A percentile compares a stretch with the other conserved stretches of the same genome.
Evolutionary conservation across 2,797 vertebrate genomes (phyloP).

Genomic region (Simalia tracyae): DNA sequence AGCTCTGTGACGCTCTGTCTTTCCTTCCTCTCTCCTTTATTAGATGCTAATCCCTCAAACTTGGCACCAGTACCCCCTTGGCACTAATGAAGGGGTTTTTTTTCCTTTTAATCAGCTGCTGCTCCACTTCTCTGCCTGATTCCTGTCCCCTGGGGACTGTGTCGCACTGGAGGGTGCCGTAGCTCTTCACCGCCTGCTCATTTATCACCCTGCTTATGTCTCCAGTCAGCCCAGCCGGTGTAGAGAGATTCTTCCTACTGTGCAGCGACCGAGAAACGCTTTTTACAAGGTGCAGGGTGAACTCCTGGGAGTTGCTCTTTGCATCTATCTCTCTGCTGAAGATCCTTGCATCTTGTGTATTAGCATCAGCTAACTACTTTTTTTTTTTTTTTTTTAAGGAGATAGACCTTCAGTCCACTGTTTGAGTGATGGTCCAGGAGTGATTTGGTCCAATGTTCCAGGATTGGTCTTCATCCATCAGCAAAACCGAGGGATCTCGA

Average conservation of each 20-base stretch:
- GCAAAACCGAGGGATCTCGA: neutral
- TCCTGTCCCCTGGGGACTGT: constrained; percentile 16
- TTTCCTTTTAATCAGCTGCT: constrained; percentile 32
- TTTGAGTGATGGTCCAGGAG: neutral
- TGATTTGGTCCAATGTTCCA: neutral
- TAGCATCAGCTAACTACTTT: neutral
- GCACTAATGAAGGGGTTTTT: constrained; percentile 38
- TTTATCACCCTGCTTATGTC: constrained; percentile 28
- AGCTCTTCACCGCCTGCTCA: constrained; percentile 12
- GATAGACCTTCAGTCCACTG: neutral
- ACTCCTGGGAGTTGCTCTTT: constrained; percentile 1
- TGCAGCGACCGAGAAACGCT: neutral
- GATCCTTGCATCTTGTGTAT: neutral
- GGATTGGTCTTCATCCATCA: constrained; percentile 2
- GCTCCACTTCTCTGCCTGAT: constrained; percentile 7
- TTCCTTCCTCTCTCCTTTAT: neutral
- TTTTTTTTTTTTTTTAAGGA: neutral
- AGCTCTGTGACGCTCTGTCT: neutral
- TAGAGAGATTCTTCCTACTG: neutral
- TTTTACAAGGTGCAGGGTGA: neutral
- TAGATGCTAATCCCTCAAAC: constrained; percentile 36
- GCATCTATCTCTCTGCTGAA: neutral
- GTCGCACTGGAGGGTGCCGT: constrained; percentile 17
- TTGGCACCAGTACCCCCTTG: constrained; percentile 18
- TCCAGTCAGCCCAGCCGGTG: constrained; percentile 14